Percentiles rank a stretch among this genome's conserved stretches.
Conservation (phyloP, 2,113 vertebrate species). For the Mirounga angustirostris region DNA sequence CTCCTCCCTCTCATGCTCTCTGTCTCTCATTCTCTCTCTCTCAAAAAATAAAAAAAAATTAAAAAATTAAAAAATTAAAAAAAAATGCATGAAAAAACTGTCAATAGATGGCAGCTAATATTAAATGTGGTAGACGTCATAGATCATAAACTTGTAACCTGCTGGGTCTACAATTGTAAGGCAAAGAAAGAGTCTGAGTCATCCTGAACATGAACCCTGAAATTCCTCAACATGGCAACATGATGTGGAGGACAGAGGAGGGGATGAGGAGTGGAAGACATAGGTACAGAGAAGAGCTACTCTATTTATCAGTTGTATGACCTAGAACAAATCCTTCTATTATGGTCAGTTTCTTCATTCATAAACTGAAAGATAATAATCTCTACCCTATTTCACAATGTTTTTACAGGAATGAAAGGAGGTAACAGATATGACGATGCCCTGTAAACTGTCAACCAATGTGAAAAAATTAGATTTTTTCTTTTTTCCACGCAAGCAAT, state of each 20-base stretch:
- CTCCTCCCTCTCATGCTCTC: too few species aligned
- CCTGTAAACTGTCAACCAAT: conserved; percentile 12
- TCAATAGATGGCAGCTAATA: background rate
- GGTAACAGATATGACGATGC: background rate
- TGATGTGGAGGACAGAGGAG: background rate
- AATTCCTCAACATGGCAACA: background rate
- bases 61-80: too few species aligned
- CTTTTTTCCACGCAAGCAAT: background rate
- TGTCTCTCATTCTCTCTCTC: too few species aligned
- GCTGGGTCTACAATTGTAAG: background rate
- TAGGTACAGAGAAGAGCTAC: background rate
- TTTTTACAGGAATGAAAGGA: conserved; percentile 10
- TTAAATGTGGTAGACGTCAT: background rate
- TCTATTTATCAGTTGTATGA: background rate
- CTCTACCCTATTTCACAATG: background rate
- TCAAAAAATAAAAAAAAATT: background rate
- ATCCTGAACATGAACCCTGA: background rate
- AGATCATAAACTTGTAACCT: background rate
- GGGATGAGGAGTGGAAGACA: background rate
- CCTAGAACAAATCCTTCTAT: background rate
- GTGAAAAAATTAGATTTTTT: conserved; percentile 35
- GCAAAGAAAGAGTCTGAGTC: background rate
- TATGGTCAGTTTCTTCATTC: background rate
- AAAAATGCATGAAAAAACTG: background rate
- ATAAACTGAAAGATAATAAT: conserved; percentile 39